Base-by-base conservation (phyloP, 2,113 vertebrate species). In the Sinocyclocheilus rhinocerous region DNA sequence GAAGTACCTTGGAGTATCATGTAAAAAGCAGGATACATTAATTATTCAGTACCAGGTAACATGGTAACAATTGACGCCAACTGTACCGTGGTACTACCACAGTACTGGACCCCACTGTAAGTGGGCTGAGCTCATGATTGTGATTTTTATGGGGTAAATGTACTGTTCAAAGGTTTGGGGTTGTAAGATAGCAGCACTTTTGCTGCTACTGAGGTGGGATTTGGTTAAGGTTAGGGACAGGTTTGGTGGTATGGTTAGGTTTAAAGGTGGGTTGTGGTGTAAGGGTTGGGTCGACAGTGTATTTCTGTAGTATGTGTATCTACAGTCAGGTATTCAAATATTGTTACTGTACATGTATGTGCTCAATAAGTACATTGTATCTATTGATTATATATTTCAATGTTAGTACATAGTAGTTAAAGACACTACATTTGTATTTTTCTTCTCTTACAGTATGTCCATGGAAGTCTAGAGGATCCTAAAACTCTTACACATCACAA, bases 1-100 rank as follows among this genome's bases (percentile, higher is more conserved):
- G 26, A 77, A 33, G 16, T 24, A 5, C 24, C 22, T 77, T 55
- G 75, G 1, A 55, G 76, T 77, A 11, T 52, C 75, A 20, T 52
- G 75, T 55, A 55, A 77, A 77, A 24, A 55, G 45, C 76, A 77
- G 50, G 16, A 77, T 55, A 16, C 16, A 77, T 77, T 2, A 52
- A 77, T 77, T 55, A 77, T 77, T 33, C 13, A 77, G 76, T 77
- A 55, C 24, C 7, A 77, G 4, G 6, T 55, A 33, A 16, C 8
- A 11, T 77, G 50, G 76, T 55, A 55, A 33, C 76, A 50, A 16
- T 16, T 24, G 1, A 33, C 4, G 12, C 48, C 26, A 77, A 55
- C 15, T 52, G 16, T 26, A 52, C n/a, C 45, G 9, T 75, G 22
- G 39, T 24, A n/a, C 13, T 72, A 22, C 33, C 24, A 52, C 11